These are phyloP conservation scores for Cantharis flavilabris DNA, from an alignment of 2,888 invertebrate species.

Conservation along the genomic window DNA sequence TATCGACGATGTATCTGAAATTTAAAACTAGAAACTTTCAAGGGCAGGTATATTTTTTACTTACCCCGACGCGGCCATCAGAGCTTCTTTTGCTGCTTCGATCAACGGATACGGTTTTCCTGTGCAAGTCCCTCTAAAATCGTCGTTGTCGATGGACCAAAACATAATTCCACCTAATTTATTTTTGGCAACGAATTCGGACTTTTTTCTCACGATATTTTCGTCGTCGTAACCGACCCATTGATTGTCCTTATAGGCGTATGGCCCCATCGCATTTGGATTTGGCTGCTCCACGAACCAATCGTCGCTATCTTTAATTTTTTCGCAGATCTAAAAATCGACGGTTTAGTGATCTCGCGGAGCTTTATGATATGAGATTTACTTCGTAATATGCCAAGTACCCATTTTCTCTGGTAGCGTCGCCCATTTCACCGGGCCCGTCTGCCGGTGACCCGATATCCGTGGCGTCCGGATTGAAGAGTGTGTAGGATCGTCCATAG, in stretches of 20 bases:
- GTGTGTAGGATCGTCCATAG: slow-evolving; percentile 87
- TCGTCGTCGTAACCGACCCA: slow-evolving; percentile 95
- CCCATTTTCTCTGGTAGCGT: slow-evolving; percentile 89
- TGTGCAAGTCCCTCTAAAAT: slow-evolving; percentile 89
- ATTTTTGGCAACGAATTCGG: slow-evolving; percentile 82
- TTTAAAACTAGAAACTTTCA: not conserved
- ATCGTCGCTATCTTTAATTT: slow-evolving; percentile 70
- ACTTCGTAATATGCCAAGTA: slow-evolving; percentile 93
- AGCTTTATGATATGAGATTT: not conserved
- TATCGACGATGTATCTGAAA: slow-evolving; percentile 49
- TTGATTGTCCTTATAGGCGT: slow-evolving; percentile 83
- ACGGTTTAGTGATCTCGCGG: not conserved
- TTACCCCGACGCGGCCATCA: slow-evolving; percentile 59
- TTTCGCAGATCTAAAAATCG: slow-evolving; percentile 77
- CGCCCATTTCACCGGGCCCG: slow-evolving; percentile 89
- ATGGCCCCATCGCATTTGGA: slow-evolving; percentile 84
- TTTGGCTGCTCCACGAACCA: slow-evolving; percentile 87
- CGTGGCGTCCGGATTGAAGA: slow-evolving; percentile 82
- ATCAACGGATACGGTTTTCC: slow-evolving; percentile 87
- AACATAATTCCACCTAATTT: slow-evolving; percentile 90
- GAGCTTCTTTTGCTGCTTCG: slow-evolving; percentile 85
- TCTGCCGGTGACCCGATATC: slow-evolving; percentile 88
- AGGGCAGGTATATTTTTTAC: not conserved
- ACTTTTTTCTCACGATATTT: slow-evolving; percentile 79
- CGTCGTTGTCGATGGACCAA: slow-evolving; percentile 94